Evolutionary conservation across 2,113 vertebrate genomes (phyloP).

Genomic region (Platysteira castanea): DNA sequence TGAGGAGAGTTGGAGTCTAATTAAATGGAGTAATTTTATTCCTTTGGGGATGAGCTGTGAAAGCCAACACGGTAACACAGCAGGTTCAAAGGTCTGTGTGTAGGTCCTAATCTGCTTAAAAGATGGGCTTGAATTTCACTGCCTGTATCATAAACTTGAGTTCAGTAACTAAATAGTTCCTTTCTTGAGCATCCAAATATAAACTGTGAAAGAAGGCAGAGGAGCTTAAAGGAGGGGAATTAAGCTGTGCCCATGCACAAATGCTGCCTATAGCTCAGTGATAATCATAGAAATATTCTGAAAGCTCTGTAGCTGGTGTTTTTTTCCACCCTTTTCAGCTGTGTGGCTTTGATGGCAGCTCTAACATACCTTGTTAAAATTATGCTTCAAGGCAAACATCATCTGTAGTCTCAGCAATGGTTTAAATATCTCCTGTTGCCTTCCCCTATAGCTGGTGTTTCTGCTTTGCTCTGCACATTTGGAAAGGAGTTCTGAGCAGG

Average conservation of each 20-base stretch:
- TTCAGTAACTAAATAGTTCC: constrained; percentile 14
- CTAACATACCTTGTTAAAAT: not conserved
- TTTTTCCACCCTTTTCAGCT: not conserved
- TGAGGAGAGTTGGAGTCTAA: not conserved
- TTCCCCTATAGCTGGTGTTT: not conserved
- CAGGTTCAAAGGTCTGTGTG: constrained; percentile 41
- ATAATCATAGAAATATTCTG: not conserved
- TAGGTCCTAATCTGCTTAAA: constrained; percentile 51
- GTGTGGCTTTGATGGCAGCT: not conserved
- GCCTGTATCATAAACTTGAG: not conserved
- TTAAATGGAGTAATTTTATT: constrained; percentile 32
- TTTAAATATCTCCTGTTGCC: not conserved
- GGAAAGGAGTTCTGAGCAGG: not conserved
- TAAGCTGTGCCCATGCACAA: not conserved
- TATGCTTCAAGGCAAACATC: fast-evolving
- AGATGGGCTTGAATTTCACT: constrained; percentile 35
- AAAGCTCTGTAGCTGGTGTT: not conserved
- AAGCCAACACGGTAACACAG: constrained; percentile 14
- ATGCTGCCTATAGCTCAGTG: not conserved
- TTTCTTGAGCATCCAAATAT: not conserved
- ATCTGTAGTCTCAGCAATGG: not conserved
- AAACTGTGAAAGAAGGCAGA: not conserved
- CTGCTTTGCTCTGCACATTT: not conserved
- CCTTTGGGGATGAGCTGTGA: constrained; percentile 36
- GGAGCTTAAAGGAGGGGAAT: not conserved